A percentile compares a stretch with the other conserved stretches of the same genome.
Evolutionary conservation across 2,888 invertebrate genomes (phyloP).

Genomic region (Tenthredo distinguenda): DNA sequence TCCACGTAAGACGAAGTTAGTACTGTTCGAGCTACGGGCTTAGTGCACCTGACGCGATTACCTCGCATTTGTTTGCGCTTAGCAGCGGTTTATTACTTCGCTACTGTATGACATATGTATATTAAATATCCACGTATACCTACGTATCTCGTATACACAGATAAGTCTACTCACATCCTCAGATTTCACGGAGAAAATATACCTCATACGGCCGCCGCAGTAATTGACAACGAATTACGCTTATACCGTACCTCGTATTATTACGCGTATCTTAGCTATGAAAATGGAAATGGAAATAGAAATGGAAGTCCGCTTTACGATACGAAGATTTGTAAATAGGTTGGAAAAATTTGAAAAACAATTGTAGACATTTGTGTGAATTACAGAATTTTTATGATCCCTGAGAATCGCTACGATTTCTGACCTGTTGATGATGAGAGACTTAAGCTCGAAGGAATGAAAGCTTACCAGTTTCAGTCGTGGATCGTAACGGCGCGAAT

Average conservation of each 20-base stretch:
- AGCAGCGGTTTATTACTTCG: slow-evolving; percentile 2
- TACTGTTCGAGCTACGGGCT: not conserved
- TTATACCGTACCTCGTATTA: not conserved
- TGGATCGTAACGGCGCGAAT: not conserved
- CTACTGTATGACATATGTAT: slow-evolving; percentile 26
- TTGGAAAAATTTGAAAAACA: not conserved
- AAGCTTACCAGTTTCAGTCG: no score
- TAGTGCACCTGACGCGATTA: not conserved
- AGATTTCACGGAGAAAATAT: not conserved
- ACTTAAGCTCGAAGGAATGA: not conserved
- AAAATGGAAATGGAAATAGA: no score
- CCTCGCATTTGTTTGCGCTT: slow-evolving; percentile 38
- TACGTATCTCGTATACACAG: no score
- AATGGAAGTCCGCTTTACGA: not conserved
- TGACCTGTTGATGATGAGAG: not conserved
- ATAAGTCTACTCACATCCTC: not conserved
- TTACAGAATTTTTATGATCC: not conserved
- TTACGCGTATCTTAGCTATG: no score
- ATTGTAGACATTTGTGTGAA: not conserved
- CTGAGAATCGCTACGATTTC: not conserved
- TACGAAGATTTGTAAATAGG: not conserved
- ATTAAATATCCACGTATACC: no score
- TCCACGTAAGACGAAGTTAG: slow-evolving; percentile 15
- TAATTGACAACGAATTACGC: slow-evolving; percentile 37
- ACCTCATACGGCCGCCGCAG: not conserved